Conservation (phyloP, 2,888 invertebrate species). For the Orthosia gothica region DNA sequence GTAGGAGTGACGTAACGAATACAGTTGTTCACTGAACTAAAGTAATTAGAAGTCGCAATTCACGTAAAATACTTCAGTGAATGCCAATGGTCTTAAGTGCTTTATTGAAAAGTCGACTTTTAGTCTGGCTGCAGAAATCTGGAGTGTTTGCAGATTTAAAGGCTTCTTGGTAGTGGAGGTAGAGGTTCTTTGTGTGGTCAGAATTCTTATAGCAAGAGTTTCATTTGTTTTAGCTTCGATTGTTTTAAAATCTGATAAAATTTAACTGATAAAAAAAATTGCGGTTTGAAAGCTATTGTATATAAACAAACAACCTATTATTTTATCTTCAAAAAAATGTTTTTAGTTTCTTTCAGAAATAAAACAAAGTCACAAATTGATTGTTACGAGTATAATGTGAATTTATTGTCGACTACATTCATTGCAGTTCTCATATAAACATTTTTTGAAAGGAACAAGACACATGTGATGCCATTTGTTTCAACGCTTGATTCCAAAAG, state of each 20-base stretch:
- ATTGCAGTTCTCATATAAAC: neutral
- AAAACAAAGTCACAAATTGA: too few relatives aligned
- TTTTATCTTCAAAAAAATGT: too few relatives aligned
- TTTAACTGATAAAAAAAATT: too few relatives aligned
- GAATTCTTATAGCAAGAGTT: too few relatives aligned
- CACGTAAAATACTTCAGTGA: constrained; percentile 60
- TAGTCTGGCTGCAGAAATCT: constrained; percentile 22
- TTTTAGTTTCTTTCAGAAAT: too few relatives aligned
- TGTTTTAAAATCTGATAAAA: too few relatives aligned
- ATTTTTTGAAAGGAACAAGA: neutral
- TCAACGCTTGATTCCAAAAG: constrained; percentile 13
- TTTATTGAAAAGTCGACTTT: constrained; percentile 61
- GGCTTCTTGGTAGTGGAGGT: neutral
- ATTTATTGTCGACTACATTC: neutral
- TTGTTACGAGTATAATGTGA: too few relatives aligned
- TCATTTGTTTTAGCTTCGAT: neutral
- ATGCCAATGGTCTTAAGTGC: constrained; percentile 54
- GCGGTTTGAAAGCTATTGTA: too few relatives aligned
- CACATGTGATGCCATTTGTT: neutral
- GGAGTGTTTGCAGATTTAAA: constrained; percentile 32
- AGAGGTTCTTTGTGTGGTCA: neutral
- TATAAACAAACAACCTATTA: too few relatives aligned
- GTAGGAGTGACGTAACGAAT: constrained; percentile 68
- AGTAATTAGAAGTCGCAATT: constrained; percentile 68
- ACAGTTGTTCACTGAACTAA: constrained; percentile 69